These are phyloP conservation scores for Centropristis striata DNA, from an alignment of 2,113 vertebrate genomes.

Conservation along the genomic window DNA sequence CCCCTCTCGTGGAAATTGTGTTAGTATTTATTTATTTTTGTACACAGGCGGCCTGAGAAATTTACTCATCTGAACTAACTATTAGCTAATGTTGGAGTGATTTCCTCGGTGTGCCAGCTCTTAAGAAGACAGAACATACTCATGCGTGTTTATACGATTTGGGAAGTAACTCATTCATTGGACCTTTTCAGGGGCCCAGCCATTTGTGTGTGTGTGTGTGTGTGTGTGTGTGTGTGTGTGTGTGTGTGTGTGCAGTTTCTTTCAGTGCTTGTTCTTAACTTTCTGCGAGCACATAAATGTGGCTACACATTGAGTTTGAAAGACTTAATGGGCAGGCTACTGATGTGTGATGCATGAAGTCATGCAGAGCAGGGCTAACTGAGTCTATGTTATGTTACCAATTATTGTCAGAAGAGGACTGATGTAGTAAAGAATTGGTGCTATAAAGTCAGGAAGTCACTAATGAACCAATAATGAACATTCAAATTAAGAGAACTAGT, in stretches of 20 bases:
- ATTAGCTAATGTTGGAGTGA: too few species aligned
- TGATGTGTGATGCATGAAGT: slow-evolving; percentile 32
- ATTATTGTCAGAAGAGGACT: slow-evolving; percentile 52
- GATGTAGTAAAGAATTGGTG: slow-evolving; percentile 49
- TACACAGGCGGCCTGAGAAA: too few species aligned
- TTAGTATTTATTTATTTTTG: not conserved
- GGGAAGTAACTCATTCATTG: too few species aligned
- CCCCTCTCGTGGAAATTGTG: too few species aligned
- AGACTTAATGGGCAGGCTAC: slow-evolving; percentile 16
- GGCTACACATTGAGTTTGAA: slow-evolving; percentile 15
- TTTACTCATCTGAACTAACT: too few species aligned
- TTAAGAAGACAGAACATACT: too few species aligned
- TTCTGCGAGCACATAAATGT: slow-evolving; percentile 7
- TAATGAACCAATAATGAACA: slow-evolving; percentile 69
- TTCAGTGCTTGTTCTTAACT: not conserved
- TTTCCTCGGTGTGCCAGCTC: too few species aligned
- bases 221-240: not conserved
- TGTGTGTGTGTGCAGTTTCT: not conserved
- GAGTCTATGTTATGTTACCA: slow-evolving; percentile 47
- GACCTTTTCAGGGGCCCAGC: too few species aligned
- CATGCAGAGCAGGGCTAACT: slow-evolving; percentile 30
- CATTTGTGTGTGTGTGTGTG: not conserved
- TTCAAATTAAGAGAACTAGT: slow-evolving; percentile 56
- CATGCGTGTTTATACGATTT: too few species aligned
- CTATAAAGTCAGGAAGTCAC: slow-evolving; percentile 52